Percentiles rank a stretch among this genome's conserved stretches.
Conservation (phyloP, 2,888 invertebrate genomes). For the Isoperla grammatica region DNA sequence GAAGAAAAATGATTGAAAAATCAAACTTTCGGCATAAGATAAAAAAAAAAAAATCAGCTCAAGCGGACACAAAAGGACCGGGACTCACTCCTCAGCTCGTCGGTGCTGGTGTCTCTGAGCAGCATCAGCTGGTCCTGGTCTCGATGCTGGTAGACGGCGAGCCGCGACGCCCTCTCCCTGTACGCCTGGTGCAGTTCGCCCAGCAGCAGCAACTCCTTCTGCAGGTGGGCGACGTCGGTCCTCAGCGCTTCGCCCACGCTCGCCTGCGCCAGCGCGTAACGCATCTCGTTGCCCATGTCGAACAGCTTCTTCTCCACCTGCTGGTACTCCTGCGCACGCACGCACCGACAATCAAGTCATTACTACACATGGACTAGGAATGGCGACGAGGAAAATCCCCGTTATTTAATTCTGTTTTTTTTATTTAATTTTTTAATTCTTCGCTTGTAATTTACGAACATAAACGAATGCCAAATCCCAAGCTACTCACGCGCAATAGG, state of each 20-base stretch:
- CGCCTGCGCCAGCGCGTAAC: slow-evolving; percentile 47
- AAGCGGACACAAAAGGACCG: no score
- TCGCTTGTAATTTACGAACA: no score
- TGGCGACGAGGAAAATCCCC: no score
- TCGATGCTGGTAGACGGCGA: slow-evolving; percentile 44
- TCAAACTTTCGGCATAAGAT: no score
- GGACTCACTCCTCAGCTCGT: slow-evolving; percentile 36
- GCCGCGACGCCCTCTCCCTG: slow-evolving; percentile 48
- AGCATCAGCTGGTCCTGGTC: slow-evolving; percentile 45
- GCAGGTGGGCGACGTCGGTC: slow-evolving; percentile 49
- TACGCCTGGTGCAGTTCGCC: slow-evolving; percentile 54
- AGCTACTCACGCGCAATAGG: no score
- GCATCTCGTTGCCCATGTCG: slow-evolving; percentile 44
- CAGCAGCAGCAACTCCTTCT: slow-evolving; percentile 51
- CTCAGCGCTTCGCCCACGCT: slow-evolving; percentile 47
- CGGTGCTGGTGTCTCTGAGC: slow-evolving; percentile 46
- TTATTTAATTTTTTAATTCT: no score
- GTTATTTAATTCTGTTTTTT: no score
- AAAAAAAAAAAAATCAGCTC: no score
- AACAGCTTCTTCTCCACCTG: slow-evolving; percentile 44
- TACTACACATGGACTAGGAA: no score
- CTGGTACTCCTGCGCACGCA: slow-evolving; percentile 43
- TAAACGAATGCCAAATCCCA: no score
- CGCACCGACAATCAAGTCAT: slow-evolving; percentile 22
- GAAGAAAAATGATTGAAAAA: no score